These are phyloP conservation scores for Tychaedon coryphoeus DNA, from an alignment of 2,113 vertebrate species.

Conservation along the genomic window DNA sequence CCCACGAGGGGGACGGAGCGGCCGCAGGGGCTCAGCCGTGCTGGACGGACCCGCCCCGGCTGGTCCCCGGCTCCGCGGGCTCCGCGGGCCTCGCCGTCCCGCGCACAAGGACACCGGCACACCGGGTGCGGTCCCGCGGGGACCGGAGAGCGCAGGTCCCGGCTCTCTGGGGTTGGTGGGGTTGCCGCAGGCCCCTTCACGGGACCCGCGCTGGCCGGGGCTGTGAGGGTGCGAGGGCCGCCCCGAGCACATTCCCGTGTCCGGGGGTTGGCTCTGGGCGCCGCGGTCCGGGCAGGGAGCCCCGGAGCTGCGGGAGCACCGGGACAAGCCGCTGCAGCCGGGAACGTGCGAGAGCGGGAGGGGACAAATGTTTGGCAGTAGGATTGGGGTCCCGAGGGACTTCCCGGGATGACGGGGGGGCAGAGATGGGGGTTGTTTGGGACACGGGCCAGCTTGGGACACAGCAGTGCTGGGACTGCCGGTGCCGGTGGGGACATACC, in stretches of 20 bases:
- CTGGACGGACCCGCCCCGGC: not conserved
- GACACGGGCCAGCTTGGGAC: too few species aligned
- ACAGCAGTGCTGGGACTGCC: not conserved
- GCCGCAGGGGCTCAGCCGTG: not conserved
- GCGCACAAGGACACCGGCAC: not conserved
- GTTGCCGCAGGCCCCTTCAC: not conserved
- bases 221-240: not conserved
- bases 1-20: not conserved
- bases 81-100: not conserved
- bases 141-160: not conserved
- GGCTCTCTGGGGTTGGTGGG: not conserved
- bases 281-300: not conserved
- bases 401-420: not conserved
- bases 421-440: not conserved
- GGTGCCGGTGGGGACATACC: fast-evolving
- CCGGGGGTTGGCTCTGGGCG: too few species aligned
- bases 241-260: not conserved
- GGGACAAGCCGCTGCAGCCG: not conserved
- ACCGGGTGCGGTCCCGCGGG: not conserved
- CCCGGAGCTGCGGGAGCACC: not conserved
- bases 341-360: not conserved
- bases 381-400: not conserved
- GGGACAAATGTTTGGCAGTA: not conserved
- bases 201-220: not conserved
- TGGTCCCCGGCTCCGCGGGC: not conserved